Percentiles rank a stretch among this genome's conserved stretches.
phyloP scores from a whole-genome alignment of 2,888 invertebrate genomes.

The Torymus tubicola region DNA sequence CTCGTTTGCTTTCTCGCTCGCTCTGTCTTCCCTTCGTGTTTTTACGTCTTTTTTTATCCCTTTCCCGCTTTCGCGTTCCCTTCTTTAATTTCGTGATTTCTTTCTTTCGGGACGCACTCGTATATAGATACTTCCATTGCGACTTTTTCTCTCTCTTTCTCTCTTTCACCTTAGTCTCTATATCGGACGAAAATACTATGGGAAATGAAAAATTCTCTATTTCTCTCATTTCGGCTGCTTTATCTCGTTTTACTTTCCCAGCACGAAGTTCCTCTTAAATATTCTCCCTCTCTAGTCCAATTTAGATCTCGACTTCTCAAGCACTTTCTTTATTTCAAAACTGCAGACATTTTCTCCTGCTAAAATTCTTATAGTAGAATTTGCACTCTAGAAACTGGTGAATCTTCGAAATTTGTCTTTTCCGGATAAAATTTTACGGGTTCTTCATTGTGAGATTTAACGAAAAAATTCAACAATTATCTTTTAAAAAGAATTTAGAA shows the following conservation, averaged over 20 bases:
- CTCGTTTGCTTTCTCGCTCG: neutral
- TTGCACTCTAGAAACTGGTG: neutral
- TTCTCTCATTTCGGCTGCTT: neutral
- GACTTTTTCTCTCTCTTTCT: too few species aligned
- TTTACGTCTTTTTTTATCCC: too few species aligned
- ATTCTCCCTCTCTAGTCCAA: neutral
- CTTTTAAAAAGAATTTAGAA: too few species aligned
- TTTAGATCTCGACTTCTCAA: neutral
- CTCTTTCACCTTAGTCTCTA: too few species aligned
- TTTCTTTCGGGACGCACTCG: too few species aligned
- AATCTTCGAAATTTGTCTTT: neutral
- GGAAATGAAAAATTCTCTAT: conserved; percentile 6
- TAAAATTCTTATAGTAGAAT: neutral
- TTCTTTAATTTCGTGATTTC: too few species aligned
- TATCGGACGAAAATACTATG: neutral
- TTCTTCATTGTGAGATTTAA: too few species aligned
- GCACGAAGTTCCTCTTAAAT: neutral
- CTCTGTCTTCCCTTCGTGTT: neutral
- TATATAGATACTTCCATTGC: too few species aligned
- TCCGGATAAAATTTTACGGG: neutral
- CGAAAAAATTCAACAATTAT: too few species aligned
- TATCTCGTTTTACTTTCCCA: conserved; percentile 7
- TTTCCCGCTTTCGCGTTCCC: too few species aligned
- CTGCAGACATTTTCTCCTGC: neutral
- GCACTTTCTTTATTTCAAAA: neutral